Percentiles rank a stretch among this genome's conserved stretches.
phyloP scores from a whole-genome alignment of 2,797 vertebrate genomes.

The Amblyraja radiata region DNA sequence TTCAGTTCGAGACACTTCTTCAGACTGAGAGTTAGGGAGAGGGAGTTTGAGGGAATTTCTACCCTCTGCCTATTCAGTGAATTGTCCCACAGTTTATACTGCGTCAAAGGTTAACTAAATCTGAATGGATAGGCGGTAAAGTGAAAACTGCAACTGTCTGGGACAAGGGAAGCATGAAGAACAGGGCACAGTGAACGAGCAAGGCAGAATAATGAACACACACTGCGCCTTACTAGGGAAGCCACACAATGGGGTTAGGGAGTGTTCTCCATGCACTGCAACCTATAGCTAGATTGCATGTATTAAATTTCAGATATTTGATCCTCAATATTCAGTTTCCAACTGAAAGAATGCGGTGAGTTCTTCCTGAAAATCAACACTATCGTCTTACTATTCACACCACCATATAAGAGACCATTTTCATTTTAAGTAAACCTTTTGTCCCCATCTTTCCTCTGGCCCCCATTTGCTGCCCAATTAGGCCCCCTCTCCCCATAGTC shows the following conservation, averaged over 20 bases:
- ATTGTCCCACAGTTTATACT: neutral
- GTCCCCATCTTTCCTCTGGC: neutral
- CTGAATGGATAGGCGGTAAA: neutral
- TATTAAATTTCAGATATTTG: neutral
- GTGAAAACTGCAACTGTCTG: neutral
- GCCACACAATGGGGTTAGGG: neutral
- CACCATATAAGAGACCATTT: neutral
- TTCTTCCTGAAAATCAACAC: neutral
- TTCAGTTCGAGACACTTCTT: too few relatives aligned
- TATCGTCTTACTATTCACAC: neutral
- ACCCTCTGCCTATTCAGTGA: too few relatives aligned
- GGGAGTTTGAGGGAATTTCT: too few relatives aligned
- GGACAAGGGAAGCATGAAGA: neutral
- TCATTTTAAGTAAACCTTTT: neutral
- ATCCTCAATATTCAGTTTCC: neutral
- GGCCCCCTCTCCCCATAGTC: neutral
- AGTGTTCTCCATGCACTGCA: neutral
- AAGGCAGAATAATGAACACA: neutral
- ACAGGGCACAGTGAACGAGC: neutral
- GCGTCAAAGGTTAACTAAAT: neutral
- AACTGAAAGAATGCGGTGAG: neutral
- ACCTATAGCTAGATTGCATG: neutral
- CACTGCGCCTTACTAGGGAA: neutral
- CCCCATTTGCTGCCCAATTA: too few relatives aligned
- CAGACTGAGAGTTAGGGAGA: too few relatives aligned